Conservation (phyloP, 2,888 invertebrate species). For the Cantharis flavilabris region DNA sequence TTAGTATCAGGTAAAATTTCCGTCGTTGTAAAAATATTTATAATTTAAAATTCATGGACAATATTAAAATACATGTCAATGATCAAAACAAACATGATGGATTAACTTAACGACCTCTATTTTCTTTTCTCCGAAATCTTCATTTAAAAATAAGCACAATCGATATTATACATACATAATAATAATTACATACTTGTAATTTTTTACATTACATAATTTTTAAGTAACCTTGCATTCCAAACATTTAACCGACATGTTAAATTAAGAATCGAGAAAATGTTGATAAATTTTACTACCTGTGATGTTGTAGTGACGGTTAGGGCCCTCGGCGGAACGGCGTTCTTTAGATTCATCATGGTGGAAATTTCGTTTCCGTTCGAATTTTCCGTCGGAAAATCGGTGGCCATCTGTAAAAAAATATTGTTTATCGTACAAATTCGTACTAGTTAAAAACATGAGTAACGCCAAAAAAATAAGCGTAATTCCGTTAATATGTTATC, state of each 20-base stretch:
- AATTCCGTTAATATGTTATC: slow-evolving; percentile 2
- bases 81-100: not conserved
- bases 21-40: not conserved
- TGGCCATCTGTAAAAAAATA: slow-evolving; percentile 49
- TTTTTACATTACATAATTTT: not conserved
- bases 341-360: slow-evolving; percentile 40
- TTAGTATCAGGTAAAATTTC: not conserved
- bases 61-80: not conserved
- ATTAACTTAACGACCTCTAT: not conserved
- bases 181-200: not conserved
- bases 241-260: not conserved
- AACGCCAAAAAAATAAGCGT: not conserved
- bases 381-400: slow-evolving; percentile 47
- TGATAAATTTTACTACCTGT: slow-evolving; percentile 40
- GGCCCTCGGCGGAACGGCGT: slow-evolving; percentile 36
- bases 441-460: not conserved
- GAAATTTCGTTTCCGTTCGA: slow-evolving; percentile 48
- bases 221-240: slow-evolving; percentile 22
- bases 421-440: not conserved
- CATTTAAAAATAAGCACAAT: not conserved
- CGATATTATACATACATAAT: not conserved
- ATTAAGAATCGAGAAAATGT: not conserved
- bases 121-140: not conserved
- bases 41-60: not conserved
- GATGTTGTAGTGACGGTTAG: slow-evolving; percentile 48